A percentile compares a stretch with the other conserved stretches of the same genome.
phyloP scores from a whole-genome alignment of 2,113 vertebrate genomes.

The Ptilonorhynchus violaceus region DNA sequence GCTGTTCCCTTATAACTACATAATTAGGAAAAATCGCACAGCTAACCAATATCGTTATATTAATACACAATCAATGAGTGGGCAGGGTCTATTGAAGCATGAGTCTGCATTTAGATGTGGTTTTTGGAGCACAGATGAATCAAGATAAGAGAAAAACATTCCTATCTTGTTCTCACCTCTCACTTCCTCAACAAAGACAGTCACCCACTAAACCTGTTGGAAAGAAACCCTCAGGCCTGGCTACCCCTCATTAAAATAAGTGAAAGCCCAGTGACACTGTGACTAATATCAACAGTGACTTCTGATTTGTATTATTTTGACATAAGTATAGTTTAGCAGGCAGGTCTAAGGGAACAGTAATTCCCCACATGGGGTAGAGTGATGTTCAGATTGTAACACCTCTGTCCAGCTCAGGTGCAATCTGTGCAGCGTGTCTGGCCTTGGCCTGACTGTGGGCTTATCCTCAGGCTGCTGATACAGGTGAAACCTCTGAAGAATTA shows the following conservation, averaged over 20 bases:
- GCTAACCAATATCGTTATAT: background rate
- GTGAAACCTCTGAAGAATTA: background rate
- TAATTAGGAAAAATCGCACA: background rate
- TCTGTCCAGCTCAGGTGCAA: background rate
- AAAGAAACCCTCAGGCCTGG: background rate
- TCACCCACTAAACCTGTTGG: background rate
- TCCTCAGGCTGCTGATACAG: background rate
- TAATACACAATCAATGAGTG: background rate
- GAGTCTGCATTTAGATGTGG: background rate
- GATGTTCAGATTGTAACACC: background rate
- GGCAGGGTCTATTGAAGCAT: background rate
- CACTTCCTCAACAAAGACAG: background rate
- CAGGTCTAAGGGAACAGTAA: background rate
- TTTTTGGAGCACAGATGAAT: background rate
- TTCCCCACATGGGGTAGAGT: background rate
- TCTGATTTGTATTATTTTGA: background rate
- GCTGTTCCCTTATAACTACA: background rate
- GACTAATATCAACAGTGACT: background rate
- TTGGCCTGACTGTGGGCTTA: background rate
- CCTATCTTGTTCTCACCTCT: background rate
- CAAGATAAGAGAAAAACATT: background rate
- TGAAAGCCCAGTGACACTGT: background rate
- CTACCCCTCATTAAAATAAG: background rate
- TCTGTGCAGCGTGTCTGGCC: background rate
- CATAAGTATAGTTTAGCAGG: background rate